These are phyloP conservation scores for Gymnobelideus leadbeateri DNA, from an alignment of 2,113 vertebrate genomes.

Conservation along the genomic window DNA sequence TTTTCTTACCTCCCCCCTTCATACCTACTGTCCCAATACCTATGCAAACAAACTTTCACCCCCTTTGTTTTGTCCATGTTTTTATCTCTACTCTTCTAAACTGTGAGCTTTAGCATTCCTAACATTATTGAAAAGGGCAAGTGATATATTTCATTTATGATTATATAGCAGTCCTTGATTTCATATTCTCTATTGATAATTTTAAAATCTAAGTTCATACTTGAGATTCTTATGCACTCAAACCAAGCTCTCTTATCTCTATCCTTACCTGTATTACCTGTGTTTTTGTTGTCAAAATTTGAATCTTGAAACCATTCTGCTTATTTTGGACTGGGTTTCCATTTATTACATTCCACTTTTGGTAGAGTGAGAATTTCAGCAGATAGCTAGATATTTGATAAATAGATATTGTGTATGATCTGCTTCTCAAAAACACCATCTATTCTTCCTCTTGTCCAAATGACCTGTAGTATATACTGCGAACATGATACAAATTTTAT, in stretches of 20 bases:
- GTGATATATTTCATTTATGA: not conserved
- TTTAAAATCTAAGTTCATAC: not conserved
- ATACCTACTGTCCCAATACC: not conserved
- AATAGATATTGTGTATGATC: not conserved
- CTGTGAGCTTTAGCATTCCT: not conserved
- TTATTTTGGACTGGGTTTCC: not conserved
- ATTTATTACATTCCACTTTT: not conserved
- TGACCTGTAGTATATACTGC: not conserved
- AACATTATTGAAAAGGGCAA: not conserved
- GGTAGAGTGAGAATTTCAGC: not conserved
- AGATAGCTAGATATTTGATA: not conserved
- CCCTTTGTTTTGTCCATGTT: not conserved
- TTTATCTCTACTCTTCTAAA: not conserved
- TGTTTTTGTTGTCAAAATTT: not conserved
- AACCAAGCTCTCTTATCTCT: not conserved
- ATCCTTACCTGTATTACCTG: not conserved
- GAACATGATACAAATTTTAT: not conserved
- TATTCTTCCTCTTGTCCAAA: not conserved
- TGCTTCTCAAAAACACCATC: not conserved
- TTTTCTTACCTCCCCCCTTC: too few species aligned
- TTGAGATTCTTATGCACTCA: not conserved
- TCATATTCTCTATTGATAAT: not conserved
- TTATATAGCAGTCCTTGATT: not conserved
- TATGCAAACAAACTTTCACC: not conserved
- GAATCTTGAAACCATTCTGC: not conserved